Evolutionary conservation across 2,797 vertebrate species (phyloP).

Genomic region (Geotria australis): DNA sequence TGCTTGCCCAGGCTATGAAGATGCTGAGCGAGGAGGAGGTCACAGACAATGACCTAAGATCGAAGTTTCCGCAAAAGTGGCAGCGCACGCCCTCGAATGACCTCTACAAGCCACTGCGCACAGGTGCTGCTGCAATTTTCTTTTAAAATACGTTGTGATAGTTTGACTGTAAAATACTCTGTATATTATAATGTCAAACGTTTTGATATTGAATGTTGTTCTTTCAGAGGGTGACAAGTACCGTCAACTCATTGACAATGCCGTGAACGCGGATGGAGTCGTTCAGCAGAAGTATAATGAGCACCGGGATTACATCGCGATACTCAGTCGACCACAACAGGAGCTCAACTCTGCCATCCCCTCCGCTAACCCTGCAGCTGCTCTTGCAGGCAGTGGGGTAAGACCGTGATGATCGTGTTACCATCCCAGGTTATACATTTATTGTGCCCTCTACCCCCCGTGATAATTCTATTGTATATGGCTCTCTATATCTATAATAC

Average conservation of each 20-base stretch:
- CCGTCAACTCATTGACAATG: constrained; percentile 43
- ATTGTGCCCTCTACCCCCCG: too few species aligned
- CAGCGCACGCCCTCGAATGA: constrained; percentile 73
- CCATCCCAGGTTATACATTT: too few species aligned
- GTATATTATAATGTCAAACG: neutral
- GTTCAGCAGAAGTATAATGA: constrained; percentile 55
- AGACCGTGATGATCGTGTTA: constrained; percentile 1
- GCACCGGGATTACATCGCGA: constrained; percentile 56
- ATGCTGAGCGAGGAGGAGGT: constrained; percentile 62
- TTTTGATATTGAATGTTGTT: neutral
- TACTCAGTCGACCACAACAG: constrained; percentile 59
- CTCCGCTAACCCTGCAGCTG: constrained; percentile 80
- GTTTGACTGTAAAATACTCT: neutral
- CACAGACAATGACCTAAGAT: constrained; percentile 59
- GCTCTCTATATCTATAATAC: too few species aligned
- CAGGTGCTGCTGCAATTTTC: constrained; percentile 15
- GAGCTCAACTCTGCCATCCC: constrained; percentile 67
- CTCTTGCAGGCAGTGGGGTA: constrained; percentile 83
- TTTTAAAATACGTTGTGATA: neutral
- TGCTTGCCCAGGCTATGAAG: constrained; percentile 33
- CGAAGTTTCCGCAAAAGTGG: constrained; percentile 88
- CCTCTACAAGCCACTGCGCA: constrained; percentile 60
- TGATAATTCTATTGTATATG: too few species aligned
- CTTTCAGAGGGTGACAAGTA: constrained; percentile 46
- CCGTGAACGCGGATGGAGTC: constrained; percentile 59